phyloP scores from a whole-genome alignment of 2,797 vertebrate genomes.

The Garrulus glandarius region DNA sequence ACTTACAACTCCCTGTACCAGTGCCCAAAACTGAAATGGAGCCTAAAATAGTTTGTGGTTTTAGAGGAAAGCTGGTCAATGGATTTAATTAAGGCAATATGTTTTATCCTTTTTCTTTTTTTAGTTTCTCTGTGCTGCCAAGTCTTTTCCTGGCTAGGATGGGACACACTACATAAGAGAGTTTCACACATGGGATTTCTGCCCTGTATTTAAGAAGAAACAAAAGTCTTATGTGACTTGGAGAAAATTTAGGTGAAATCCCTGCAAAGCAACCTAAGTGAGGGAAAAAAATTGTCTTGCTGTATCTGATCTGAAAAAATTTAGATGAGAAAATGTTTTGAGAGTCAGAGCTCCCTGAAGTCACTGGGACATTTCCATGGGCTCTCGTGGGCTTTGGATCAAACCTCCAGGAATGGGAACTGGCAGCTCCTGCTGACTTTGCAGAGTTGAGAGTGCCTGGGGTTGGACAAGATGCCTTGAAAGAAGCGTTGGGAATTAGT shows the following conservation, averaged over 20 bases:
- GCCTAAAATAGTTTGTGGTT: constrained; percentile 13
- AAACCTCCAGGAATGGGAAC: not conserved
- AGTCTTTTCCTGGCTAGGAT: not conserved
- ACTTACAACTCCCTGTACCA: not conserved
- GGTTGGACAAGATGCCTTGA: not conserved
- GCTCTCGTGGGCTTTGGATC: not conserved
- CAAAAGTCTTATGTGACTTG: not conserved
- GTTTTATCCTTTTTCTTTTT: not conserved
- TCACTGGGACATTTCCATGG: not conserved
- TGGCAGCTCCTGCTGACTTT: not conserved
- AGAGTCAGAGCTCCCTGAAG: not conserved
- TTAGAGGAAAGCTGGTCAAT: constrained; percentile 8
- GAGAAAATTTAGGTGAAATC: not conserved
- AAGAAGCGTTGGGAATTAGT: not conserved
- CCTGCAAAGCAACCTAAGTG: not conserved
- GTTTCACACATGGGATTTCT: not conserved
- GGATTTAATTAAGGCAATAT: constrained; percentile 32
- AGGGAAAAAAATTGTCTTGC: not conserved
- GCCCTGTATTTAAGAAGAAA: not conserved
- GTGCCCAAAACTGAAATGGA: not conserved
- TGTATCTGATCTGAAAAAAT: not conserved
- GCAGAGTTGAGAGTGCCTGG: not conserved
- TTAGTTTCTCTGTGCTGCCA: not conserved
- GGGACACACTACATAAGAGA: not conserved
- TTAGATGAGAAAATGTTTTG: not conserved